Evolutionary conservation across 2,888 invertebrate genomes (phyloP).

Genomic region (Netelia melanura): DNA sequence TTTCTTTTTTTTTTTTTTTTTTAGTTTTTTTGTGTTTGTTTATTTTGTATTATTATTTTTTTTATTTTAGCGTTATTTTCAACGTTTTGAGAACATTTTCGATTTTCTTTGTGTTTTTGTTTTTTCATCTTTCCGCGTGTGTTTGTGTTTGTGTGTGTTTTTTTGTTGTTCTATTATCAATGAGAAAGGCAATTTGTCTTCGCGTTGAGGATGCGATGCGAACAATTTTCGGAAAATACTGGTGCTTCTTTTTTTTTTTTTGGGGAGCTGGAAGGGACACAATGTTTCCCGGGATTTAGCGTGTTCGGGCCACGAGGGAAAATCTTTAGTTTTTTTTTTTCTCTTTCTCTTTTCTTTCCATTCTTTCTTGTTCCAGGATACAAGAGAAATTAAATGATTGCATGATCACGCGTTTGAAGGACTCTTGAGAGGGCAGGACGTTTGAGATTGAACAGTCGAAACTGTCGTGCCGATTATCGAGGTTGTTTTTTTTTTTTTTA

Average conservation of each 20-base stretch:
- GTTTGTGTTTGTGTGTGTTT: not conserved
- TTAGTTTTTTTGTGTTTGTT: constrained; percentile 20
- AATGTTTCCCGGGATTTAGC: constrained; percentile 79
- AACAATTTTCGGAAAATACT: constrained; percentile 60
- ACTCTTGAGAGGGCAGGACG: constrained; percentile 71
- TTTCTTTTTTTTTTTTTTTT: constrained; percentile 48
- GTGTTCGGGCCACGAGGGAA: constrained; percentile 78
- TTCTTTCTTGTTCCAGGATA: constrained; percentile 13
- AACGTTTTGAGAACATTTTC: constrained; percentile 30
- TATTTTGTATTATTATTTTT: not conserved
- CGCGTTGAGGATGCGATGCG: constrained; percentile 29
- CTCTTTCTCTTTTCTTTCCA: not conserved
- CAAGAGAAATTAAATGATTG: constrained; percentile 72
- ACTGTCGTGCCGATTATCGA: constrained; percentile 1
- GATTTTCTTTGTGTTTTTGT: constrained; percentile 31
- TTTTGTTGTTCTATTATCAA: not conserved
- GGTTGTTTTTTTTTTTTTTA: not conserved
- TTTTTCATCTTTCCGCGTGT: not conserved
- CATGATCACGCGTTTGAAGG: constrained; percentile 78
- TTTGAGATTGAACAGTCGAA: constrained; percentile 57
- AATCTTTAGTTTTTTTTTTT: constrained; percentile 42
- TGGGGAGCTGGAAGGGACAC: not conserved
- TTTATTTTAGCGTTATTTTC: constrained; percentile 7
- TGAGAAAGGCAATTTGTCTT: constrained; percentile 44
- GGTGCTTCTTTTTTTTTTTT: constrained; percentile 51